These are phyloP conservation scores for Colius striatus DNA, from an alignment of 2,113 vertebrate species.

Conservation along the genomic window DNA sequence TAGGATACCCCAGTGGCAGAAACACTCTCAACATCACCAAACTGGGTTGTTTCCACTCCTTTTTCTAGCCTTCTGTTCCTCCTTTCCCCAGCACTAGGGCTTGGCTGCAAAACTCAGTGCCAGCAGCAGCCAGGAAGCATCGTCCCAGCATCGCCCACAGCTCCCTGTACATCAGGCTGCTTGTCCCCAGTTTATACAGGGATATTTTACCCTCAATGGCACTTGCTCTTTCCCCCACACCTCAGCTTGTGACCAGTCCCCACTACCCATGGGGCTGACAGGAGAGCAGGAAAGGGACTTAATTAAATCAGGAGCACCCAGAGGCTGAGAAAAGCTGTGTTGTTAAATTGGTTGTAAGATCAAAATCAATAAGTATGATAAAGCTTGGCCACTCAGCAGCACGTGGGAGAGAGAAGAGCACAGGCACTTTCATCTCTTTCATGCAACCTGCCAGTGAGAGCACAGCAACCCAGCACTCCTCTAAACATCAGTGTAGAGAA, in stretches of 20 bases:
- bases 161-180: fast-evolving
- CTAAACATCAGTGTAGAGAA: fast-evolving
- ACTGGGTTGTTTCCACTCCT: constrained; percentile 15
- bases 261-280: background rate
- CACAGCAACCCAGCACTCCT: fast-evolving
- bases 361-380: background rate
- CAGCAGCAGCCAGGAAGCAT: background rate
- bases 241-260: background rate
- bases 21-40: constrained; percentile 14
- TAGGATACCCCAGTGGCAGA: constrained; percentile 62
- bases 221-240: fast-evolving
- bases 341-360: constrained; percentile 23
- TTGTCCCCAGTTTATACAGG: background rate
- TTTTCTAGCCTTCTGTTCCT: background rate
- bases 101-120: background rate
- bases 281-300: background rate
- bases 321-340: background rate
- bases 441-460: fast-evolving
- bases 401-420: background rate
- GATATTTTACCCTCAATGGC: background rate
- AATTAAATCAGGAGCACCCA: constrained; percentile 21
- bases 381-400: background rate
- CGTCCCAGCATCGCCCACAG: background rate
- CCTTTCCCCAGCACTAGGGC: background rate
- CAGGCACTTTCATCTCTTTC: background rate